Evolutionary conservation across 2,113 vertebrate genomes (phyloP), one percentile per base, ranked within the genome.

Genomic region (Nestor notabilis): DNA sequence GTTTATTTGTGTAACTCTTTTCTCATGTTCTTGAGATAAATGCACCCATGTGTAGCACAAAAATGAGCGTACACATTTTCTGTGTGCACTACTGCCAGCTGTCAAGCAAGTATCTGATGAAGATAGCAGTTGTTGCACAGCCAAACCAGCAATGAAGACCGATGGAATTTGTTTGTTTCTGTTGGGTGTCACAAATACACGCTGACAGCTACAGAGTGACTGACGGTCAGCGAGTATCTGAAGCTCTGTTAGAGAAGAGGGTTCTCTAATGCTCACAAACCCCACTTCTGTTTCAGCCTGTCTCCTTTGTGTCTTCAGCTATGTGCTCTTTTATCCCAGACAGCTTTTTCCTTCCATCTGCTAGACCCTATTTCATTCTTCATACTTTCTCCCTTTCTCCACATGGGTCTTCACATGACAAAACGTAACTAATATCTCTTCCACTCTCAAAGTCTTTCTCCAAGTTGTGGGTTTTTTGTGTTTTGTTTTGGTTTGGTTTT

Each of bases 31-130:
- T 64, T 15, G 33, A 35, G 18, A 43, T 13, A n/a, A 89, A 84
- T 55, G 5, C 2, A 1, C 7, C 31, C 60, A 7, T 9, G 10
- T 24, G 20, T 14, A 46, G 28, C 35, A 23, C 1, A 3, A 52
- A 55, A 25, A 10, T 24, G 10, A 35, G 21, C 8, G 18, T 35
- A 39, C 18, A 12, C 5, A 13, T 58, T 58, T 61, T 35, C 29
- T 46, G 14, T 31, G 12, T 69, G 63, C 39, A 46, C 27, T 17
- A 17, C 47, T 75, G 55, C 11, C 49, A 23, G 27, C 20, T 63
- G 25, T 56, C 33, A 76, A 25, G 31, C 15, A 56, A 69, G 8
- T 43, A 61, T 11, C 11, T 21, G 43, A 24, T 16, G 14, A 19
- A 49, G 27, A 39, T 11, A 11, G 35, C 49, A 50, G 43, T 15